Evolutionary conservation across 2,888 invertebrate species (phyloP).

Genomic region (Linyphia triangularis): DNA sequence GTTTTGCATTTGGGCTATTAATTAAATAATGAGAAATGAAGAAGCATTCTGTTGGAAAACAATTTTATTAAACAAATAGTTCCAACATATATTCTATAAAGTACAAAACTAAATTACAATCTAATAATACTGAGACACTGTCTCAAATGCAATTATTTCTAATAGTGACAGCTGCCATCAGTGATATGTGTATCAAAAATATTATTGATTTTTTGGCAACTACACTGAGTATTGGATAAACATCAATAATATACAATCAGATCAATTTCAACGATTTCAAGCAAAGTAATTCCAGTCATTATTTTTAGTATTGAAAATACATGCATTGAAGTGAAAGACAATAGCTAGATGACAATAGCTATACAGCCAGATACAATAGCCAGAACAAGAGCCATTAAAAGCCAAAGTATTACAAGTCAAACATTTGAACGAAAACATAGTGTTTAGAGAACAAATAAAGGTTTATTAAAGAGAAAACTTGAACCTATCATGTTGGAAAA

Average conservation of each 20-base stretch:
- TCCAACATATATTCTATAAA: slow-evolving; percentile 45
- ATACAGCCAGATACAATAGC: too few species aligned
- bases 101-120: slow-evolving; percentile 58
- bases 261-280: background rate
- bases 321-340: too few species aligned
- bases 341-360: too few species aligned
- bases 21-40: background rate
- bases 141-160: slow-evolving; percentile 18
- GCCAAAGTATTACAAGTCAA: too few species aligned
- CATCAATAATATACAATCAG: background rate
- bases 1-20: background rate
- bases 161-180: slow-evolving; percentile 65
- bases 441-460: too few species aligned
- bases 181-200: slow-evolving; percentile 72
- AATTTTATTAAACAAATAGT: slow-evolving; percentile 58
- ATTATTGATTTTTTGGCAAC: slow-evolving; percentile 69
- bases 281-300: background rate
- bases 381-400: too few species aligned
- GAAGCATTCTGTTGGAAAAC: slow-evolving; percentile 36
- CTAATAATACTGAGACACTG: slow-evolving; percentile 50
- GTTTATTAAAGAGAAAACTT: too few species aligned
- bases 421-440: too few species aligned
- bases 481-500: too few species aligned
- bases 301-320: too few species aligned
- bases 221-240: slow-evolving; percentile 8